Conservation (phyloP, 2,113 vertebrate genomes). For the Gymnarchus niloticus region DNA sequence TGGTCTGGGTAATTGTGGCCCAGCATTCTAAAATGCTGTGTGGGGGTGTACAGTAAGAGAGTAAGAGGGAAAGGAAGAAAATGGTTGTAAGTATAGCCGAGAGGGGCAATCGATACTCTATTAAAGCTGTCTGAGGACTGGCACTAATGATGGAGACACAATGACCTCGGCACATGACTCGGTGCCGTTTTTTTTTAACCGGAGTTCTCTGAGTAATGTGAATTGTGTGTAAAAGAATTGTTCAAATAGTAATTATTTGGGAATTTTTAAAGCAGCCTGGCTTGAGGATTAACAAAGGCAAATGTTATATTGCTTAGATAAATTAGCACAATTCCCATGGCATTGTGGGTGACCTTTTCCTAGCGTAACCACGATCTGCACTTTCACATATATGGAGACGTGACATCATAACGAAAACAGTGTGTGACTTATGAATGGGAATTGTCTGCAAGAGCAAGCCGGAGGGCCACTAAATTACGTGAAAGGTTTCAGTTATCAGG, state of each 20-base stretch:
- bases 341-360: background rate
- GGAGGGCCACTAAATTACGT: background rate
- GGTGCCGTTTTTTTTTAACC: constrained; percentile 28
- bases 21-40: constrained; percentile 48
- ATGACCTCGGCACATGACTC: constrained; percentile 46
- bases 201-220: constrained; percentile 10
- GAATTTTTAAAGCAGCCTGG: background rate
- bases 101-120: constrained; percentile 51
- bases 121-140: constrained; percentile 36
- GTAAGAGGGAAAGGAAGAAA: constrained; percentile 41
- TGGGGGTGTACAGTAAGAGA: constrained; percentile 44
- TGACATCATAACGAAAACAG: background rate
- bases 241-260: background rate
- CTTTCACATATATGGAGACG: background rate
- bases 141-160: constrained; percentile 31
- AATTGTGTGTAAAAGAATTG: background rate
- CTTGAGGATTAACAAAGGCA: background rate
- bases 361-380: background rate
- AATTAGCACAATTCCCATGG: background rate
- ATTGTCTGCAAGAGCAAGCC: background rate
- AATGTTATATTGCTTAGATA: background rate
- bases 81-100: constrained; percentile 37
- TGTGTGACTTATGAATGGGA: background rate
- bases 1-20: constrained; percentile 55
- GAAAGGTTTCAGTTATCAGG: background rate